Conservation (phyloP, 2,113 vertebrate species). For the Gymnarchus niloticus region DNA sequence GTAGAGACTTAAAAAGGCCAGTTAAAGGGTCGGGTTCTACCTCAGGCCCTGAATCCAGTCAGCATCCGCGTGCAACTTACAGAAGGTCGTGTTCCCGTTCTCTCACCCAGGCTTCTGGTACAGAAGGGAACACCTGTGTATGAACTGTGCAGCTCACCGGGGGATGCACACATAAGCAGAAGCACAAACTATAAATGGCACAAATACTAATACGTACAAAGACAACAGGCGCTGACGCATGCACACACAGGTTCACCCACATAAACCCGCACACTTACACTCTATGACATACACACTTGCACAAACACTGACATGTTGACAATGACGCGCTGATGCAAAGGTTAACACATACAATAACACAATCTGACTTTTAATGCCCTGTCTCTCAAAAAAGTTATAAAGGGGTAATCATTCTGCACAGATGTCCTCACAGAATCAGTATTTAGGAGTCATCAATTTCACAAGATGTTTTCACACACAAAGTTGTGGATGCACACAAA, state of each 20-base stretch:
- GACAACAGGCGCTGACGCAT: no score
- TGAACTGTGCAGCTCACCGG: not conserved
- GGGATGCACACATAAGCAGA: not conserved
- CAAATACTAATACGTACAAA: not conserved
- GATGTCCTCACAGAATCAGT: no score
- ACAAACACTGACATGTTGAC: no score
- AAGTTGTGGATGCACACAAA: not conserved
- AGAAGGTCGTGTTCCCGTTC: not conserved
- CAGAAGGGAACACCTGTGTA: not conserved
- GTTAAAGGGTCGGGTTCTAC: no score
- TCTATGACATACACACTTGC: no score
- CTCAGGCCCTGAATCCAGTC: not conserved
- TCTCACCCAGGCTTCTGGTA: no score
- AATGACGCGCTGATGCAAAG: no score
- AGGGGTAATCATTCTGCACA: not conserved
- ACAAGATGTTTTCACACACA: not conserved
- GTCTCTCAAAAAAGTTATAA: not conserved
- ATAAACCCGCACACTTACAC: not conserved
- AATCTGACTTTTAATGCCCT: not conserved
- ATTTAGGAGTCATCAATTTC: not conserved
- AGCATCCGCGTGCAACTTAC: not conserved
- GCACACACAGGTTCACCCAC: not conserved
- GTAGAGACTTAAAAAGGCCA: no score
- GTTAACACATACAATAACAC: not conserved
- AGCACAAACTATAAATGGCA: not conserved